Conservation (phyloP, 2,888 invertebrate species). For the Cephus spinipes region DNA sequence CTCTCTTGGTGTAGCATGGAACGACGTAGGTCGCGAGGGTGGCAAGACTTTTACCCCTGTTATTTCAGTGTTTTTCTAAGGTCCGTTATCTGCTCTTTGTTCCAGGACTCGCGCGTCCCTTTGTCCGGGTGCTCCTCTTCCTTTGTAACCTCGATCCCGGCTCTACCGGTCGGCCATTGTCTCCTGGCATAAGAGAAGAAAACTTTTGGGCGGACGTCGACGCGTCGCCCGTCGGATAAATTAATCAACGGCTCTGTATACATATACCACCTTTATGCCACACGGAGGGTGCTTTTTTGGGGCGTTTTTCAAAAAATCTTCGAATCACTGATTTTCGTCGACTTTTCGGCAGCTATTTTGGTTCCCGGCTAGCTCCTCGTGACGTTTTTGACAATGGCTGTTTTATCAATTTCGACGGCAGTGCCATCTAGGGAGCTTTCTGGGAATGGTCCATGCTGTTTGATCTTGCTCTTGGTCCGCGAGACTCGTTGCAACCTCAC, state of each 20-base stretch:
- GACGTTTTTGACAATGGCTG: too few species aligned
- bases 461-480: too few species aligned
- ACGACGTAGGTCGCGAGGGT: not conserved
- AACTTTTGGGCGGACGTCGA: not conserved
- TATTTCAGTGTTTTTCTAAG: slow-evolving; percentile 52
- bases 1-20: too few species aligned
- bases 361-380: too few species aligned
- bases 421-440: too few species aligned
- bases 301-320: too few species aligned
- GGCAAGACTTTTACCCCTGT: slow-evolving; percentile 8
- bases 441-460: too few species aligned
- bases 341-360: too few species aligned
- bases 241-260: slow-evolving; percentile 40
- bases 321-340: too few species aligned
- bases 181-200: slow-evolving; percentile 25
- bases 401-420: too few species aligned
- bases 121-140: slow-evolving; percentile 47
- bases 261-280: not conserved
- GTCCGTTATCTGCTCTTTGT: slow-evolving; percentile 62
- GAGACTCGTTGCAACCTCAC: too few species aligned
- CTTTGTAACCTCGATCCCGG: slow-evolving; percentile 39
- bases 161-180: slow-evolving; percentile 34
- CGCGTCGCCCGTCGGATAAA: slow-evolving; percentile 38
- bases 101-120: slow-evolving; percentile 53
- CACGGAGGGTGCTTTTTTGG: not conserved